Evolutionary conservation across 2,113 vertebrate genomes (phyloP).

Genomic region (Solea senegalensis): DNA sequence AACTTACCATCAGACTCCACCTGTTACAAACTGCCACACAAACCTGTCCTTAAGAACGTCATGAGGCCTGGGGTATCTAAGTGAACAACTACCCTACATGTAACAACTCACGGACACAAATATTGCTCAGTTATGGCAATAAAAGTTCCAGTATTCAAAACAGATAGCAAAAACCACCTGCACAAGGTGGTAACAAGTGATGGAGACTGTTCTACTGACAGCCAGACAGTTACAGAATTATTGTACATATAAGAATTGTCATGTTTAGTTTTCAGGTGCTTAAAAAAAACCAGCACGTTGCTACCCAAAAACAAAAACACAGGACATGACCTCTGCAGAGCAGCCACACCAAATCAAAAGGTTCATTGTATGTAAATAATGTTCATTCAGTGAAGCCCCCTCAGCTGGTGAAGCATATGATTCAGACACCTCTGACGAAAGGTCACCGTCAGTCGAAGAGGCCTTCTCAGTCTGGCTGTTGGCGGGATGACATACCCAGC

Average conservation of each 20-base stretch:
- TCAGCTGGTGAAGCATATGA: constrained; percentile 58
- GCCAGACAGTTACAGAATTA: not conserved
- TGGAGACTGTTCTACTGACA: no score
- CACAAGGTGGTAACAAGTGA: no score
- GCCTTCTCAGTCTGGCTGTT: constrained; percentile 54
- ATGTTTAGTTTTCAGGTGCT: constrained; percentile 1
- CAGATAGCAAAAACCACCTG: not conserved
- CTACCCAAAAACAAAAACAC: constrained; percentile 6
- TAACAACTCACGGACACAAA: not conserved
- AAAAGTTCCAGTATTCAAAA: not conserved
- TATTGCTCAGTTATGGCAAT: not conserved
- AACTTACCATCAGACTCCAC: constrained; percentile 13
- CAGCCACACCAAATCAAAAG: constrained; percentile 14
- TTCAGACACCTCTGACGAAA: constrained; percentile 59
- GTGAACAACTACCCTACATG: not conserved
- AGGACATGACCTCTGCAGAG: not conserved
- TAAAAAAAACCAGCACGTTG: not conserved
- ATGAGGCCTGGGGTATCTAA: not conserved
- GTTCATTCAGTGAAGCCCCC: constrained; percentile 38
- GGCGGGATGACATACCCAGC: constrained; percentile 32
- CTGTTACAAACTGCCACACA: constrained; percentile 10
- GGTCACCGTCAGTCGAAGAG: constrained; percentile 57
- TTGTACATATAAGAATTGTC: not conserved
- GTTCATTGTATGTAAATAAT: constrained; percentile 35
- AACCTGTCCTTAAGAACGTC: not conserved